Percentiles rank a stretch among this genome's conserved stretches.
Evolutionary conservation across 1,140 invertebrate genomes (phyloP).

Genomic region (Caenorhabditis brenneri): DNA sequence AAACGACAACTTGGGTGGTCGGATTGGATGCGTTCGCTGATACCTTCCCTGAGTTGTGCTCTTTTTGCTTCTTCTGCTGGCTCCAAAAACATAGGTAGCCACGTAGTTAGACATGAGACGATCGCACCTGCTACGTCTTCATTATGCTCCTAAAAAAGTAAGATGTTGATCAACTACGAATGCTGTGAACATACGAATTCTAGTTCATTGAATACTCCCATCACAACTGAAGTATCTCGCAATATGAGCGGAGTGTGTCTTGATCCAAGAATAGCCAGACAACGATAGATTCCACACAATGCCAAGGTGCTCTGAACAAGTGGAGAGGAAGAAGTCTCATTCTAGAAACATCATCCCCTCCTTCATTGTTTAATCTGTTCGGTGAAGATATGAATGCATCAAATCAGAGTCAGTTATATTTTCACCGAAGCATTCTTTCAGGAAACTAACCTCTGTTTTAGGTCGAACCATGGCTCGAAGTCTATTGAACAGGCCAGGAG

Average conservation of each 20-base stretch:
- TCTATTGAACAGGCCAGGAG: background rate
- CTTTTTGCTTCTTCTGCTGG: background rate
- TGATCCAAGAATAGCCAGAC: slow-evolving; percentile 4
- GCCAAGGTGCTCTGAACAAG: background rate
- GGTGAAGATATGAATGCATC: too few species aligned
- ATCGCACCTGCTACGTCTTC: slow-evolving; percentile 40
- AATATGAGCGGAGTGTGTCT: background rate
- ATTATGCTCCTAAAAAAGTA: background rate
- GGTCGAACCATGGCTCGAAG: background rate
- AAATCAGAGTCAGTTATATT: too few species aligned
- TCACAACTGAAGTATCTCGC: background rate
- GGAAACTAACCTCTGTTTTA: background rate
- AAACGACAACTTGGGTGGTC: background rate
- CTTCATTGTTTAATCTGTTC: background rate
- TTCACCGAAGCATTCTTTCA: background rate
- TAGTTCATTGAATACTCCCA: slow-evolving; percentile 7
- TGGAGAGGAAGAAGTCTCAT: background rate
- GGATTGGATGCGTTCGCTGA: background rate
- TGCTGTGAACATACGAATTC: background rate
- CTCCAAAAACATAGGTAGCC: slow-evolving; percentile 1
- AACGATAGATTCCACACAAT: slow-evolving; percentile 27
- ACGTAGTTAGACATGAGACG: background rate
- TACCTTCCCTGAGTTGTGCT: background rate
- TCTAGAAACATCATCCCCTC: background rate
- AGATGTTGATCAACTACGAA: background rate